Base-by-base conservation (phyloP, 2,113 vertebrate species). In the Hippocampus barbouri region DNA sequence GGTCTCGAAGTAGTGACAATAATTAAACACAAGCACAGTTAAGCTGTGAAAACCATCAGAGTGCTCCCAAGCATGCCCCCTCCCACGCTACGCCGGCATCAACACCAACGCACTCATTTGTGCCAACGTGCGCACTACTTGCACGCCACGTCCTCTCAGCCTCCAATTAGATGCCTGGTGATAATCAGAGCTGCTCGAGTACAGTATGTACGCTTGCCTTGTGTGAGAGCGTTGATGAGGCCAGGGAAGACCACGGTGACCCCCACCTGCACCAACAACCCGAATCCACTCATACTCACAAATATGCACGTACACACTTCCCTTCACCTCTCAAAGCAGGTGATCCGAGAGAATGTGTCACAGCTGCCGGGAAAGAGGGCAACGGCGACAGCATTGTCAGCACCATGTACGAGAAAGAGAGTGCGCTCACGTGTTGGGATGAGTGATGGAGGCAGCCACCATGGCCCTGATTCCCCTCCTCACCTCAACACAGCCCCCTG, bases 291-390 rank as follows among this genome's bases (percentile, higher is more conserved):
- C 45, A 9, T 16, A 12, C 45, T 11, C 16, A 7, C 23, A 16
- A 23, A 40, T 14, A 38, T 61, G 76, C 76, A 77, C 53, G 6
- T 7, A 7, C 20, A 56, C 23, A 14, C 56, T 59, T 4, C 5
- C 23, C 25, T 27, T 27, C 11, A 15, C 11, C 81, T 84, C 75
- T 77, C 70, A 74, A 21, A 74, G 84, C 65, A 69, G 79, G 79
- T 87, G 83, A 86, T 90, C 85, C 79, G 80, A 86, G 79, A 38
- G 71, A 86, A 80, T 67, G 79, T 90, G 88, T 89, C 86, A 86
- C 82, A 88, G 81, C 79, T 49, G 16, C 73, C 18, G 76, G 75
- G 83, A 77, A 68, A 68, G 65, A 71, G 79, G 68, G 75, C 77
- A 57, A 72, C 2, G 68, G 78, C 79, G 81, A 71, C 74, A 75